Conservation (phyloP, 2,113 vertebrate genomes). For the Solea solea region DNA sequence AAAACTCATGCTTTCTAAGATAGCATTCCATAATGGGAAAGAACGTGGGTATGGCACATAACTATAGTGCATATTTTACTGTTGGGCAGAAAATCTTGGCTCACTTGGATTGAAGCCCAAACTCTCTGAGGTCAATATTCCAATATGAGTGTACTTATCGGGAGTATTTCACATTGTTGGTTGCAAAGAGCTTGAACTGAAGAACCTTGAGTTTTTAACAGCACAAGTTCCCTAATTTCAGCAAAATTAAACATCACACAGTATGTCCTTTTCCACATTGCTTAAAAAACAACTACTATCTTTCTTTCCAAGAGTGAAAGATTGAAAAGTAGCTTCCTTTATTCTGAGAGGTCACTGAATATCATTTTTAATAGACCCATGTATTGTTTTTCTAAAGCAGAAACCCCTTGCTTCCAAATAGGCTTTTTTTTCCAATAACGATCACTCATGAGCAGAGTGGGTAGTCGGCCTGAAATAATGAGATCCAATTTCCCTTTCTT, state of each 20-base stretch:
- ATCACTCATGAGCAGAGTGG: slow-evolving; percentile 68
- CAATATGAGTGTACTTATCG: no score
- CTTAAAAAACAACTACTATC: slow-evolving; percentile 19
- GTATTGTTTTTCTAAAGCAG: slow-evolving; percentile 51
- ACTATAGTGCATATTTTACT: no score
- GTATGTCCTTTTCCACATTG: not conserved
- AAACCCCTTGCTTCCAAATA: slow-evolving; percentile 67
- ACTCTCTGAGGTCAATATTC: no score
- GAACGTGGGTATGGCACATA: no score
- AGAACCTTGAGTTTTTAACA: not conserved
- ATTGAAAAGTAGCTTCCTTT: slow-evolving; percentile 36
- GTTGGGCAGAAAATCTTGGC: no score
- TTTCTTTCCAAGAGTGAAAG: slow-evolving; percentile 19
- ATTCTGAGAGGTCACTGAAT: slow-evolving; percentile 41
- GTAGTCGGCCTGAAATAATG: slow-evolving; percentile 75
- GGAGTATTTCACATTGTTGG: not conserved
- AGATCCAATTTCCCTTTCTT: slow-evolving; percentile 74
- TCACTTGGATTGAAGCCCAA: no score
- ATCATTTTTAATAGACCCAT: slow-evolving; percentile 39
- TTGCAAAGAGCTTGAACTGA: not conserved
- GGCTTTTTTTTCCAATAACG: slow-evolving; percentile 71
- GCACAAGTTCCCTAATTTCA: not conserved
- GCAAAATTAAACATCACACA: not conserved
- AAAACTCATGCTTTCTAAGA: no score
- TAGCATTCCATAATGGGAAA: no score